A percentile compares a stretch with the other conserved stretches of the same genome.
These are phyloP conservation scores for Triplophysa siluroides DNA, from an alignment of 2,113 vertebrate genomes.

Conservation along the genomic window DNA sequence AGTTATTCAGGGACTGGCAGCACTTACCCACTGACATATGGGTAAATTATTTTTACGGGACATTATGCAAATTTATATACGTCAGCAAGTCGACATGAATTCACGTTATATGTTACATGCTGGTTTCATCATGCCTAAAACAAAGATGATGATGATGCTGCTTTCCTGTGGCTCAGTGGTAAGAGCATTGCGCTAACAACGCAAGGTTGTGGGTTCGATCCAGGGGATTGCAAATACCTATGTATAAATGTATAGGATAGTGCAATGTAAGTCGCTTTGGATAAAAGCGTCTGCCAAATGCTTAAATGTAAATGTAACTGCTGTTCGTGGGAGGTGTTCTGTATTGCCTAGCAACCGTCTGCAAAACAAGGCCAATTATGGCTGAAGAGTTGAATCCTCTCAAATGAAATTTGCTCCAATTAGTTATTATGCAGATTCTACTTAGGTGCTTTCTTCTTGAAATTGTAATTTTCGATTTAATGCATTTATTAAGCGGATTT, in stretches of 20 bases:
- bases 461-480: background rate
- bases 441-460: background rate
- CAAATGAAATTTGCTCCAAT: background rate
- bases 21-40: conserved; percentile 25
- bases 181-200: too few species aligned
- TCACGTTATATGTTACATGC: conserved; percentile 14
- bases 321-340: background rate
- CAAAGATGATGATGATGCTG: conserved; percentile 25
- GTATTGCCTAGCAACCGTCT: background rate
- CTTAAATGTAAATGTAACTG: too few species aligned
- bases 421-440: background rate
- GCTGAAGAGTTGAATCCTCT: background rate
- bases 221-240: too few species aligned
- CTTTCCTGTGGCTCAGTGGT: too few species aligned
- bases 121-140: conserved; percentile 47
- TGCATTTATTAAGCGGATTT: conserved; percentile 23
- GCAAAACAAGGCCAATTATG: background rate
- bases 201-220: too few species aligned
- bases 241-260: too few species aligned
- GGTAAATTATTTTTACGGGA: conserved; percentile 11
- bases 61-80: conserved; percentile 30
- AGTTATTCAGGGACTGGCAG: conserved; percentile 8
- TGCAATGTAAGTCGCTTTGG: too few species aligned
- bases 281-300: too few species aligned
- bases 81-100: conserved; percentile 28